Conservation (phyloP, 2,888 invertebrate genomes). For the Halictus quadricinctus region DNA sequence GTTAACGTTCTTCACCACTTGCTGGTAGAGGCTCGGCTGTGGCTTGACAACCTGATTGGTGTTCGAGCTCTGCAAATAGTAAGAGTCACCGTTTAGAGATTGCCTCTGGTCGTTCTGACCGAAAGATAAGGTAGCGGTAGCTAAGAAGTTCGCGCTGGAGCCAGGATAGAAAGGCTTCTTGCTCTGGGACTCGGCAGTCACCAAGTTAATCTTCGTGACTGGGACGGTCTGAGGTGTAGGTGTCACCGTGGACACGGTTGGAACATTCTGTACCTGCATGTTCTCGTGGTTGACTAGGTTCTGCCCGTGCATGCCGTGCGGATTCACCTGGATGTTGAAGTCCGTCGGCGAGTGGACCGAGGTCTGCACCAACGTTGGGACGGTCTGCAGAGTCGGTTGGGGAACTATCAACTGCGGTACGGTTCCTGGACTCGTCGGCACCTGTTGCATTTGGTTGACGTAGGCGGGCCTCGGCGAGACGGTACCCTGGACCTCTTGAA, state of each 20-base stretch:
- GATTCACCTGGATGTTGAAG: constrained; percentile 73
- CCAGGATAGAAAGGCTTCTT: constrained; percentile 61
- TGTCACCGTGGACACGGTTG: constrained; percentile 51
- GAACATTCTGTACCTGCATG: constrained; percentile 55
- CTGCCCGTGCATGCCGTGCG: constrained; percentile 73
- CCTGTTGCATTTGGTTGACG: constrained; percentile 52
- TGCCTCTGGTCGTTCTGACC: constrained; percentile 64
- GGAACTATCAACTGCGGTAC: constrained; percentile 68
- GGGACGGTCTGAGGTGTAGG: constrained; percentile 55
- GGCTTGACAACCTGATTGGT: constrained; percentile 60
- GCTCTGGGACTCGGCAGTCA: constrained; percentile 56
- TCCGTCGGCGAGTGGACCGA: constrained; percentile 60
- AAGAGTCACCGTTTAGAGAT: constrained; percentile 50
- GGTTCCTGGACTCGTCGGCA: constrained; percentile 39
- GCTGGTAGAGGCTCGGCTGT: constrained; percentile 52
- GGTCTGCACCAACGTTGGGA: constrained; percentile 64
- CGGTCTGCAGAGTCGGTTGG: constrained; percentile 72
- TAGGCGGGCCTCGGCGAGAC: constrained; percentile 64
- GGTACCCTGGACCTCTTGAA: constrained; percentile 54
- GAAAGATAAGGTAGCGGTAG: constrained; percentile 74
- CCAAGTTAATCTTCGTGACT: constrained; percentile 53
- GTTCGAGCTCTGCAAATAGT: constrained; percentile 59
- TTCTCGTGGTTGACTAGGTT: constrained; percentile 58
- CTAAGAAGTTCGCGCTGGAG: constrained; percentile 69
- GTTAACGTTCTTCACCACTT: constrained; percentile 42